Base-by-base conservation (phyloP, 2,113 vertebrate genomes). In the Nematolebias whitei region DNA sequence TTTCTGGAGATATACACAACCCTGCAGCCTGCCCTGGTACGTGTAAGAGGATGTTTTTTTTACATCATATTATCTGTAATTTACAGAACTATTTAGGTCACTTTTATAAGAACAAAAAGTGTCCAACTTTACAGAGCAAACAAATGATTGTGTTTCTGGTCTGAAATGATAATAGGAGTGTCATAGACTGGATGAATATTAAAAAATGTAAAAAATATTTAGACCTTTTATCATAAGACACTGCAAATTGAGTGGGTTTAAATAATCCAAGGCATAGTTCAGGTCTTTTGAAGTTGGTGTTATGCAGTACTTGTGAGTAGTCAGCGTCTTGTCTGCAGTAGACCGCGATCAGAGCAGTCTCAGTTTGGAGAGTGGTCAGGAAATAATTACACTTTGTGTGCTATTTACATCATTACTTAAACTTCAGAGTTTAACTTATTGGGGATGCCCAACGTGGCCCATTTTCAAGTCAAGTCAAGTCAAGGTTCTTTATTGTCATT, bases 21-120 rank as follows among this genome's bases (percentile, higher is more conserved):
- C 93, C 95, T 19, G 90, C 88, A 48, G 80, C 85, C 45, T 98
- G 95, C 78, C 93, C 94, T 85, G 93, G 96, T 98, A 92, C 0
- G 82, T 80, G 12, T n/a, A 53, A 45, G 2, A 12, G 12, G 22
- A 10, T 5, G 7, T 29, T 29, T n/a, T 3, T 53, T 11, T 3
- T 41, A 19, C 10, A 18, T 18, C 48, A 23, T 39, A 7, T 9
- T 14, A 43, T 20, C 1, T 39, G 26, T 14, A 0, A 2, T 43
- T 38, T 18, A 75, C 8, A 38, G 22, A 6, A 24, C 2, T 43
- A 24, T 11, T 60, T 55, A 39, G 22, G 23, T 29, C 22, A 3
- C 18, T 61, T 38, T 18, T 54, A 38, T 24, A 41, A 29, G 6
- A 24, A 51, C 7, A 0, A 18, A 41, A 41, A 41, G 2, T 2